These are phyloP conservation scores for Diorhabda elongata DNA, from an alignment of 1,140 invertebrate genomes.

Conservation along the genomic window DNA sequence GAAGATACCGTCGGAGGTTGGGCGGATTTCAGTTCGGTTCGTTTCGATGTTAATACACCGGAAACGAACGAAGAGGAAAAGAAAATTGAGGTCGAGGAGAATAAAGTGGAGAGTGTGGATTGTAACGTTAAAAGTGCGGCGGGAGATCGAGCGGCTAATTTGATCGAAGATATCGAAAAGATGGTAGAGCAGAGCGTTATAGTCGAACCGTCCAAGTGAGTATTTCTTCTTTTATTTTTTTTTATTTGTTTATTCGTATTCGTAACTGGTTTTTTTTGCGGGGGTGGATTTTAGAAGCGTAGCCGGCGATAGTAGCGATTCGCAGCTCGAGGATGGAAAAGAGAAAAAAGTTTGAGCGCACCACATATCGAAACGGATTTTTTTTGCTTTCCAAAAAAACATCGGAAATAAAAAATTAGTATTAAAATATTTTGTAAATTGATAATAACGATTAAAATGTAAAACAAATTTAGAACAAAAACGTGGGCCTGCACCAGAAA, in stretches of 20 bases:
- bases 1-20: slow-evolving; percentile 27
- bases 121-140: background rate
- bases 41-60: slow-evolving; percentile 30
- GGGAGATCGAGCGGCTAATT: slow-evolving; percentile 7
- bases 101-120: background rate
- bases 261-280: background rate
- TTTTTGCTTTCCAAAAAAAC: slow-evolving; percentile 27
- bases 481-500: no score
- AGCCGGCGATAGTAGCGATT: background rate
- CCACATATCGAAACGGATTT: slow-evolving; percentile 34
- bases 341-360: slow-evolving; percentile 28
- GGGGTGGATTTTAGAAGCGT: background rate
- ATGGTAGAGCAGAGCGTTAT: background rate
- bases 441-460: no score
- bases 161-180: slow-evolving; percentile 1
- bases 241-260: background rate
- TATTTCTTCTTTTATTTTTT: background rate
- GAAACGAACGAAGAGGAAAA: slow-evolving; percentile 18
- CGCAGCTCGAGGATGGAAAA: slow-evolving; percentile 2
- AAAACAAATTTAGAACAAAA: no score
- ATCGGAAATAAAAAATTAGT: slow-evolving; percentile 28
- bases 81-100: slow-evolving; percentile 11
- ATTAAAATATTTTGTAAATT: slow-evolving; percentile 40
- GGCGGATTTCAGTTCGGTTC: slow-evolving; percentile 42
- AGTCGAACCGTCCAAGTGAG: slow-evolving; percentile 31